phyloP scores from a whole-genome alignment of 2,113 vertebrate species.

The Catharus minimus region DNA sequence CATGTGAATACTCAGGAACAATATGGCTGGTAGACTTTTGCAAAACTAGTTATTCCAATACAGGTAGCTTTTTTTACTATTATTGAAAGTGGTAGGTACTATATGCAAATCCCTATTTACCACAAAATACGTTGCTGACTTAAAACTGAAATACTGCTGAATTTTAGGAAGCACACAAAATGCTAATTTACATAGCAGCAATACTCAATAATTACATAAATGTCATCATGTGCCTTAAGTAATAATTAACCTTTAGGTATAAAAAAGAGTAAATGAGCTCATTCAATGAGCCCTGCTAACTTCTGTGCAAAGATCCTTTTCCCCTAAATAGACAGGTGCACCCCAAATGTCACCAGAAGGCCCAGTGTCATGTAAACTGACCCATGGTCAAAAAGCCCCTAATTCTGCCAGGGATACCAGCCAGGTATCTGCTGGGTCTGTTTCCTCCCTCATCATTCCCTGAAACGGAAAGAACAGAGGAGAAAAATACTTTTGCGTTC shows the following conservation, averaged over 20 bases:
- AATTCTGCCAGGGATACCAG: background rate
- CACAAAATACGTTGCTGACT: background rate
- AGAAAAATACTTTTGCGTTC: background rate
- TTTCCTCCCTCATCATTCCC: background rate
- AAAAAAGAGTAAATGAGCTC: background rate
- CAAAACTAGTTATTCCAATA: background rate
- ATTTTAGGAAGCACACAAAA: background rate
- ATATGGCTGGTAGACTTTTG: background rate
- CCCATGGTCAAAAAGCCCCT: fast-evolving
- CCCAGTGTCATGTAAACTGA: background rate
- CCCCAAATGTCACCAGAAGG: background rate
- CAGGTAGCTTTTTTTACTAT: background rate
- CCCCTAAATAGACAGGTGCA: background rate
- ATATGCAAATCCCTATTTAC: background rate
- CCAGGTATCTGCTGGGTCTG: background rate
- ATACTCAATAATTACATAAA: background rate
- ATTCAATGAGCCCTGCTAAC: background rate
- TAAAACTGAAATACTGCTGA: background rate
- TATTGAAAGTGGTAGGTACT: background rate
- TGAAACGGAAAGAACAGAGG: background rate
- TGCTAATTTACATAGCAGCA: background rate
- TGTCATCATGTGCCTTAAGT: background rate
- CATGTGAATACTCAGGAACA: background rate
- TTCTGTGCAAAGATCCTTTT: background rate
- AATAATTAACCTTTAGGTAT: background rate